Evolutionary conservation across 2,888 invertebrate species (phyloP).

Genomic region (Drosophila merina): DNA sequence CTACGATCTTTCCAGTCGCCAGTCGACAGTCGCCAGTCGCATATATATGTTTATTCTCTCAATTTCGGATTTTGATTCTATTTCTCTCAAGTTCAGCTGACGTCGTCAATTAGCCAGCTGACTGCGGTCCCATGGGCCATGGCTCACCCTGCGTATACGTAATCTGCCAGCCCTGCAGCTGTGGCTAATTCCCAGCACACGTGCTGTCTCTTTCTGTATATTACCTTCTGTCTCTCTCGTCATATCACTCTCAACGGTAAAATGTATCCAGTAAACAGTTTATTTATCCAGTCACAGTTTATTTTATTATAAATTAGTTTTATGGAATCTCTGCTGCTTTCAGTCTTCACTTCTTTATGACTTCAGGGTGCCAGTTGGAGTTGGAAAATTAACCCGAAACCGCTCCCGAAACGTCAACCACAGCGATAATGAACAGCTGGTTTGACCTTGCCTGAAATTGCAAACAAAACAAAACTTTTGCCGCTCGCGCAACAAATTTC

Average conservation of each 20-base stretch:
- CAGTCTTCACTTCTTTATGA: conserved; percentile 9
- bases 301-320: conserved; percentile 1
- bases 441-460: conserved; percentile 61
- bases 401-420: conserved; percentile 24
- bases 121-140: conserved; percentile 35
- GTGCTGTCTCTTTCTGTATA: background rate
- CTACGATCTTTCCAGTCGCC: conserved; percentile 5
- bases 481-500: conserved; percentile 45
- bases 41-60: conserved; percentile 7
- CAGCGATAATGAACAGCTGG: conserved; percentile 64
- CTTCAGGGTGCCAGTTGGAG: conserved; percentile 10
- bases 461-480: conserved; percentile 43
- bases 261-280: background rate
- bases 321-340: conserved; percentile 1
- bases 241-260: background rate
- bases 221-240: background rate
- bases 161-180: conserved; percentile 44
- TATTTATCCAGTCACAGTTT: background rate
- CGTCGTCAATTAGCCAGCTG: conserved; percentile 56
- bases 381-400: conserved; percentile 4
- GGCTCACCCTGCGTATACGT: conserved; percentile 65
- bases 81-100: conserved; percentile 18
- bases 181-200: conserved; percentile 11
- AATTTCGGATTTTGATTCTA: conserved; percentile 9
- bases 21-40: background rate